Evolutionary conservation across 2,113 vertebrate genomes (phyloP).

Genomic region (Physeter macrocephalus): DNA sequence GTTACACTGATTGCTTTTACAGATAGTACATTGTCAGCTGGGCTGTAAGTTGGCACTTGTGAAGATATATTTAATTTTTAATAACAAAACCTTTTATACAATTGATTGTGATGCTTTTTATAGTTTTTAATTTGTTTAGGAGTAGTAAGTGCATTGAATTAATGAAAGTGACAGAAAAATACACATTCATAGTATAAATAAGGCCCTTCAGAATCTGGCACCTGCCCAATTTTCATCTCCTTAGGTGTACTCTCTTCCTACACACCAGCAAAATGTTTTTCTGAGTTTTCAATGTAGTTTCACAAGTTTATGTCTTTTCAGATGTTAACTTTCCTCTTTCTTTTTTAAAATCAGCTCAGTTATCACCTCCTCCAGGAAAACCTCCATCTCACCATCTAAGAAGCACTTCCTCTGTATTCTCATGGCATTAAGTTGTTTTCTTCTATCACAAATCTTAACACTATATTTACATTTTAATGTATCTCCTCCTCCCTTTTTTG

Average conservation of each 20-base stretch:
- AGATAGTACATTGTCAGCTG: not conserved
- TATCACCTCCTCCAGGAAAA: not conserved
- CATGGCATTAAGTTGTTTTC: not conserved
- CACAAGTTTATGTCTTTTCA: not conserved
- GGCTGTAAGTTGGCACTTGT: not conserved
- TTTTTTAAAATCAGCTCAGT: not conserved
- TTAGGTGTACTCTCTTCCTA: not conserved
- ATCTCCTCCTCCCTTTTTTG: not conserved
- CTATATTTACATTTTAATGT: not conserved
- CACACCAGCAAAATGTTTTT: not conserved
- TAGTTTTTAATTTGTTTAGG: not conserved
- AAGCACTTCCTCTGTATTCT: not conserved
- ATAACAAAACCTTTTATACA: not conserved
- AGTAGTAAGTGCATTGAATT: not conserved
- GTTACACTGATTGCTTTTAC: not conserved
- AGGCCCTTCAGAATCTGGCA: accelerated
- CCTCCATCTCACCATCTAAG: not conserved
- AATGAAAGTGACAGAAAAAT: not conserved
- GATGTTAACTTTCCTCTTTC: not conserved
- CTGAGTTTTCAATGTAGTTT: not conserved
- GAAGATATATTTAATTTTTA: not conserved
- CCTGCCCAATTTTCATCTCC: not conserved
- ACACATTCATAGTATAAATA: not conserved
- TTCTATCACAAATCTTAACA: not conserved
- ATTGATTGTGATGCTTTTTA: not conserved